Evolutionary conservation across 2,888 invertebrate species (phyloP), one percentile per base, ranked within the genome.

Genomic region (Chrysotoxum bicinctum): DNA sequence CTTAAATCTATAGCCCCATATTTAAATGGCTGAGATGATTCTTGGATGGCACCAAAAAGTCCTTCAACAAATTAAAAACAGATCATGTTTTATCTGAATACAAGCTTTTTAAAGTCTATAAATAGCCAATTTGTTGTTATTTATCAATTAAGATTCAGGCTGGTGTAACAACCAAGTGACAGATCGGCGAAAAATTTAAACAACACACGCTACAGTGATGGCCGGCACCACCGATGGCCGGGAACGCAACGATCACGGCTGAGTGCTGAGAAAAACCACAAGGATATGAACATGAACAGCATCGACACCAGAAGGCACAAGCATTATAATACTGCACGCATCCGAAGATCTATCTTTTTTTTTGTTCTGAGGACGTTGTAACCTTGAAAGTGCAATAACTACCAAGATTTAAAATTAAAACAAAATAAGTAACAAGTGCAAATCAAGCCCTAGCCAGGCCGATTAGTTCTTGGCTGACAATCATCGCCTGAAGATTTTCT

Each of bases 331-430:
- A 40, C 64, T 21, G 74, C 74, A 74, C 54, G 62, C 69, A 74
- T 62, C 70, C 19, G 14, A 43, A n/a, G 10, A 32, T 23, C 37
- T 35, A n/a, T 21, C 19, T 19, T 66, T 2, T 52, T 1, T 66
- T 35, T 45, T 19, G 10, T 62, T 40, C 19, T 40, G 30, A 43
- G n/a, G 56, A 35, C 64, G 12, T 40, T 32, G 35, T 80, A 84
- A 84, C 84, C 84, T 84, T 84, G 84, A 84, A 84, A 80, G 68
- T 84, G 70, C 70, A 84, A 84, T 80, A 75, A 83, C 74, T 74
- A 79, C 62, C 62, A 66, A 68, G 68, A 78, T 73, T 62, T 19
- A 48, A 76, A 50, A 50, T 64, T n/a, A 35, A 52, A 58, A 66
- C 60, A 43, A 30, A 62, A 54, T 12, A 56, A 62, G 66, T 10